Conservation (phyloP, 2,797 vertebrate species). For the Crax fasciolata region DNA sequence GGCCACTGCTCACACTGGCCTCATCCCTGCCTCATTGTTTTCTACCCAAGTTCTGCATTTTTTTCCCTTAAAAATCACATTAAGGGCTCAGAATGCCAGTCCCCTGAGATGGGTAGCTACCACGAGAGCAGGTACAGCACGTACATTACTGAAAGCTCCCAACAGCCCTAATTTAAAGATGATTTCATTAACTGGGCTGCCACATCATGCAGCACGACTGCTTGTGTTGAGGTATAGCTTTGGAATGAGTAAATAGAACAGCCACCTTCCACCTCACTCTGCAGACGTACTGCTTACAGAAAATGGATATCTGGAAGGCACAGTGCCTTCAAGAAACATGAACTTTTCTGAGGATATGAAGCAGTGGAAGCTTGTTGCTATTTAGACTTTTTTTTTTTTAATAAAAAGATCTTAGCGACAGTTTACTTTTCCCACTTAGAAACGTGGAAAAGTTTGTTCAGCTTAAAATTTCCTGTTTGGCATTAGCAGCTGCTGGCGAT, state of each 20-base stretch:
- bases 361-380: slow-evolving; percentile 46
- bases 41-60: background rate
- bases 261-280: background rate
- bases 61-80: background rate
- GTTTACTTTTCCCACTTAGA: slow-evolving; percentile 74
- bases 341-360: background rate
- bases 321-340: background rate
- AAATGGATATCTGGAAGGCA: background rate
- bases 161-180: accelerated
- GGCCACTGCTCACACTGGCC: background rate
- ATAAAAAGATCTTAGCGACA: slow-evolving; percentile 35
- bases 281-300: background rate
- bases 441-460: slow-evolving; percentile 76
- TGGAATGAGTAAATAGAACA: background rate
- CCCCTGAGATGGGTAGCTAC: accelerated
- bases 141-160: background rate
- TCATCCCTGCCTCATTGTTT: background rate
- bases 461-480: slow-evolving; percentile 77
- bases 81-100: background rate
- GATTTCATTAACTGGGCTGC: accelerated
- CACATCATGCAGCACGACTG: accelerated
- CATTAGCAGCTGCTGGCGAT: slow-evolving; percentile 70
- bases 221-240: background rate
- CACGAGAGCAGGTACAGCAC: background rate
- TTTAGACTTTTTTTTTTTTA: background rate